phyloP scores from a whole-genome alignment of 2,888 invertebrate genomes.

The Lottia gigantea region DNA sequence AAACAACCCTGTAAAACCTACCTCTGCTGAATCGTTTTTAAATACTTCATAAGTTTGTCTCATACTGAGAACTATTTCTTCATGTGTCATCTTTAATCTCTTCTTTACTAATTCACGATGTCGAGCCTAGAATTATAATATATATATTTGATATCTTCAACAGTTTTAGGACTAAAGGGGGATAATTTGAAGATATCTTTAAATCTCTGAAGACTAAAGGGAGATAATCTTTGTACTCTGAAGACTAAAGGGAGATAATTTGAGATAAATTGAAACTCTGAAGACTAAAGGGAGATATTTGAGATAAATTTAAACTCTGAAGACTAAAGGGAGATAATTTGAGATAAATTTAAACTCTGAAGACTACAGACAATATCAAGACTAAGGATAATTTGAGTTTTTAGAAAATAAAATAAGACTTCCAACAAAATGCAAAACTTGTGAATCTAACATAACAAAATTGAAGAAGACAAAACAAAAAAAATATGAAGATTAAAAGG shows the following conservation, averaged over 20 bases:
- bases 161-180: too few species aligned
- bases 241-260: neutral
- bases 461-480: too few species aligned
- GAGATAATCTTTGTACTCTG: neutral
- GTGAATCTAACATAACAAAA: too few species aligned
- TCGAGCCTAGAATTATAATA: constrained; percentile 36
- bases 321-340: neutral
- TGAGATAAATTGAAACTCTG: neutral
- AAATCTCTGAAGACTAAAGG: neutral
- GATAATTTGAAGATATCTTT: neutral
- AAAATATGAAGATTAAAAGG: neutral
- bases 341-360: neutral
- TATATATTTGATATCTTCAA: too few species aligned
- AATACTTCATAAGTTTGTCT: constrained; percentile 64
- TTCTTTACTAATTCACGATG: constrained; percentile 71
- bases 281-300: neutral
- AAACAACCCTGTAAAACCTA: constrained; percentile 31
- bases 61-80: constrained; percentile 64
- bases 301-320: neutral
- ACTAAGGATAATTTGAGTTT: too few species aligned
- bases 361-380: neutral
- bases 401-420: too few species aligned
- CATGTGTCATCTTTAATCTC: constrained; percentile 59
- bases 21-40: constrained; percentile 62
- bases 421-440: too few species aligned